Percentiles rank a stretch among this genome's conserved stretches.
Evolutionary conservation across 2,797 vertebrate genomes (phyloP).

Genomic region (Tolypeutes matacus): DNA sequence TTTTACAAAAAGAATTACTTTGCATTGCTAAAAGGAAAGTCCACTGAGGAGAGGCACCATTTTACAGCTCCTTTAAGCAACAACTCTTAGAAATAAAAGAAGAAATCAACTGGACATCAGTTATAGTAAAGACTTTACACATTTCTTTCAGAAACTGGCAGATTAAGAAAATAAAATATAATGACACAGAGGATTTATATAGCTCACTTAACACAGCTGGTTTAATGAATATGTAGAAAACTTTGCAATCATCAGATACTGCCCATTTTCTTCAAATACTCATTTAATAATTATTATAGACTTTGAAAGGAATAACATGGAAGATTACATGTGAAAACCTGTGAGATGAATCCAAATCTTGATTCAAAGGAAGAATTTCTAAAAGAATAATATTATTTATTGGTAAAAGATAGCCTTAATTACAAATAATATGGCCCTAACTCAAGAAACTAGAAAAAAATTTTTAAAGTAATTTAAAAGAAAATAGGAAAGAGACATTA

Average conservation of each 20-base stretch:
- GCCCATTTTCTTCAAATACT: conserved; percentile 40
- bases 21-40: not conserved
- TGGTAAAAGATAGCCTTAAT: conserved; percentile 31
- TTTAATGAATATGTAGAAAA: conserved; percentile 21
- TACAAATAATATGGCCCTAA: not conserved
- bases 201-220: not conserved
- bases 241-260: not conserved
- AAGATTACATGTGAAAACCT: conserved; percentile 34
- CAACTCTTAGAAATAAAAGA: not conserved
- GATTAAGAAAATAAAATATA: not conserved
- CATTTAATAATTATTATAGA: conserved; percentile 63
- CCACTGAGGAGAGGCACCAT: not conserved
- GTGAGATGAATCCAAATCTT: conserved; percentile 32
- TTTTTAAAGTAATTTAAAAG: conserved; percentile 5
- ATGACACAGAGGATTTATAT: not conserved
- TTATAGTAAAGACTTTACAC: not conserved
- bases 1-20: not conserved
- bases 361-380: conserved; percentile 59
- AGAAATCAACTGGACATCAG: not conserved
- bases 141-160: not conserved
- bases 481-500: not conserved
- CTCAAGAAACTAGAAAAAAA: conserved; percentile 34
- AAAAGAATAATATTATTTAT: conserved; percentile 15
- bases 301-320: conserved; percentile 21
- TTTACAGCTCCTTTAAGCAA: not conserved